These are phyloP conservation scores for Myocastor coypus DNA, from an alignment of 2,113 vertebrate genomes.

Conservation along the genomic window DNA sequence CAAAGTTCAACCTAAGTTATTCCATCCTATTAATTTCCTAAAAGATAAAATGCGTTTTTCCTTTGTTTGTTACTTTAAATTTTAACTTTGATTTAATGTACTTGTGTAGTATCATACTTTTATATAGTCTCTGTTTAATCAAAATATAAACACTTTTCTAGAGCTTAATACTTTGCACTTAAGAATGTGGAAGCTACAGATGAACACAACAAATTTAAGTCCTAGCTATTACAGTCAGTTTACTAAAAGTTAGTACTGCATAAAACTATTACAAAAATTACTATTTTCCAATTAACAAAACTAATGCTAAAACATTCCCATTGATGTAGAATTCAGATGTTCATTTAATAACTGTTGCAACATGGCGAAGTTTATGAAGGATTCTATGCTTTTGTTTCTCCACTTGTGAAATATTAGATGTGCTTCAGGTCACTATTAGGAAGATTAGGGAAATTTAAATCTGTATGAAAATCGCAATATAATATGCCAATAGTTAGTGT, in stretches of 20 bases:
- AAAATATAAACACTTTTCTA: background rate
- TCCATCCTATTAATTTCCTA: too few relatives aligned
- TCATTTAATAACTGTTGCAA: background rate
- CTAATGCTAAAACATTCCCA: background rate
- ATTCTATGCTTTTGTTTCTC: background rate
- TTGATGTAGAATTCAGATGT: background rate
- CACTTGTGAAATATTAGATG: background rate
- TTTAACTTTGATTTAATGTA: conserved; percentile 13
- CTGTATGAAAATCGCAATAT: background rate
- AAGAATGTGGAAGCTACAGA: background rate
- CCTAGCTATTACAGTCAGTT: background rate
- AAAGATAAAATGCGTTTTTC: too few relatives aligned
- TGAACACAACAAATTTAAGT: background rate
- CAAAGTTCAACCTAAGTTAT: too few relatives aligned
- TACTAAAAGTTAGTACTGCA: background rate
- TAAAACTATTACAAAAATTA: background rate
- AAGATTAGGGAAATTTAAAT: conserved; percentile 1
- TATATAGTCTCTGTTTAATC: background rate
- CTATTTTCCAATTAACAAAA: background rate
- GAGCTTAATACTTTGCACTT: background rate
- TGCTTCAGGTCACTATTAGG: background rate
- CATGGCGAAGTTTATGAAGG: background rate
- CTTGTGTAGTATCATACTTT: conserved; percentile 12
- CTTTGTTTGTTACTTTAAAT: too few relatives aligned
- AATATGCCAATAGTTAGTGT: background rate